These are phyloP conservation scores for Meteorus colon DNA, from an alignment of 2,888 invertebrate genomes.

Conservation along the genomic window DNA sequence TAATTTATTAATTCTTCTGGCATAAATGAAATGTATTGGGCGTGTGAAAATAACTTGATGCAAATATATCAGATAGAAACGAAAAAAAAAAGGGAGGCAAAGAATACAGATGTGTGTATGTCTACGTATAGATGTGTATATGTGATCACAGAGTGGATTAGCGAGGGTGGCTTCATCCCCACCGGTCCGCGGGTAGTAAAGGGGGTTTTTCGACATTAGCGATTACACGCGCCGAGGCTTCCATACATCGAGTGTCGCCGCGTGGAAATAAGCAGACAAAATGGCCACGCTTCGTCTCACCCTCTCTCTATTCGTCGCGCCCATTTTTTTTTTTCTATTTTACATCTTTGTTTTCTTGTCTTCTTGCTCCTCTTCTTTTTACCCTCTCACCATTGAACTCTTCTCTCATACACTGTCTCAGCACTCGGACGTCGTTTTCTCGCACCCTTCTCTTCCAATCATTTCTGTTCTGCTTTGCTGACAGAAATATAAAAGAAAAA, in stretches of 20 bases:
- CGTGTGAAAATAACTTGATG: not conserved
- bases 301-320: conserved; percentile 59
- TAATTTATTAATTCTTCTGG: too few relatives aligned
- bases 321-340: conserved; percentile 50
- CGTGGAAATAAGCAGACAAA: conserved; percentile 71
- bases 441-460: conserved; percentile 35
- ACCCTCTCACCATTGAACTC: conserved; percentile 3
- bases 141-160: conserved; percentile 33
- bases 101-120: not conserved
- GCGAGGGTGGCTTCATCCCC: conserved; percentile 32
- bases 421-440: conserved; percentile 26
- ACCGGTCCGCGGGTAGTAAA: conserved; percentile 45
- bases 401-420: conserved; percentile 13
- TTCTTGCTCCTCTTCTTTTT: conserved; percentile 40
- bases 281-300: conserved; percentile 69
- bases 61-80: not conserved
- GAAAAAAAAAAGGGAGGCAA: not conserved
- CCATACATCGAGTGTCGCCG: conserved; percentile 69
- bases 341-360: conserved; percentile 18
- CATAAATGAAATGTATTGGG: too few relatives aligned
- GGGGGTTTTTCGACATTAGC: conserved; percentile 68
- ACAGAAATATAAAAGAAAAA: conserved; percentile 37
- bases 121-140: not conserved
- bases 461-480: not conserved
- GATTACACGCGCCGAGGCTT: conserved; percentile 70